Conservation (phyloP, 2,888 invertebrate species). For the Imbricaverruca yamaguchii region DNA sequence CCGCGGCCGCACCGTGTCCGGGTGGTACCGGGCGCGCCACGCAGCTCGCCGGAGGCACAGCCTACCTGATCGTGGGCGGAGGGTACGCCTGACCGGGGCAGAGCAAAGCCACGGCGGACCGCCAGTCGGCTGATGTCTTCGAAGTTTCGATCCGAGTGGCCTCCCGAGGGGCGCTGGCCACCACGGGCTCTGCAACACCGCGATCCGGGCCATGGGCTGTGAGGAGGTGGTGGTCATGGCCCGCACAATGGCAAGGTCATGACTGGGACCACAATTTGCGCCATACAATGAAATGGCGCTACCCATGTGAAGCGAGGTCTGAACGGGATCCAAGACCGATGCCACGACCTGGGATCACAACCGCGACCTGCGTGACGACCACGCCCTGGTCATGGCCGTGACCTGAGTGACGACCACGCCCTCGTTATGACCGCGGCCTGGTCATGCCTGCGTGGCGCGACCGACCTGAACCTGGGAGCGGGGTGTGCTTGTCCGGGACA, state of each 20-base stretch:
- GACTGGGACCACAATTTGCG: too few relatives aligned
- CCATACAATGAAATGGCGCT: too few relatives aligned
- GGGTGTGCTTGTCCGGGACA: slow-evolving; percentile 68
- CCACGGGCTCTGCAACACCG: slow-evolving; percentile 19
- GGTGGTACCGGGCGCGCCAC: too few relatives aligned
- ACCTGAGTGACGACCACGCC: too few relatives aligned
- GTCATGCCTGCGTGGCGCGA: background rate
- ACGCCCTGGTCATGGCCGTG: background rate
- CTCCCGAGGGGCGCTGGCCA: slow-evolving; percentile 19
- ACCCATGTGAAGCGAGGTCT: too few relatives aligned
- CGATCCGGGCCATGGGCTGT: background rate
- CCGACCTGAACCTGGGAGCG: slow-evolving; percentile 60
- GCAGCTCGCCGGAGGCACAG: background rate
- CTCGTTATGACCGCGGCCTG: background rate
- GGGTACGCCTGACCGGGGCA: slow-evolving; percentile 52
- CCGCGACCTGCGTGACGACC: too few relatives aligned
- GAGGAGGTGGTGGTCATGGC: too few relatives aligned
- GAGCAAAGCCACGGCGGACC: slow-evolving; percentile 36
- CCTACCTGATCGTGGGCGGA: slow-evolving; percentile 42
- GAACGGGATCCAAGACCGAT: too few relatives aligned
- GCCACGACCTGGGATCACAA: too few relatives aligned
- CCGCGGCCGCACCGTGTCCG: too few relatives aligned
- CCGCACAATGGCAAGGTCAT: too few relatives aligned
- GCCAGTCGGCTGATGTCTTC: slow-evolving; percentile 34
- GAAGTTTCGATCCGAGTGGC: background rate